Evolutionary conservation across 1,140 invertebrate species (phyloP), one percentile per base, ranked within the genome.

Genomic region (Papilio glaucus): DNA sequence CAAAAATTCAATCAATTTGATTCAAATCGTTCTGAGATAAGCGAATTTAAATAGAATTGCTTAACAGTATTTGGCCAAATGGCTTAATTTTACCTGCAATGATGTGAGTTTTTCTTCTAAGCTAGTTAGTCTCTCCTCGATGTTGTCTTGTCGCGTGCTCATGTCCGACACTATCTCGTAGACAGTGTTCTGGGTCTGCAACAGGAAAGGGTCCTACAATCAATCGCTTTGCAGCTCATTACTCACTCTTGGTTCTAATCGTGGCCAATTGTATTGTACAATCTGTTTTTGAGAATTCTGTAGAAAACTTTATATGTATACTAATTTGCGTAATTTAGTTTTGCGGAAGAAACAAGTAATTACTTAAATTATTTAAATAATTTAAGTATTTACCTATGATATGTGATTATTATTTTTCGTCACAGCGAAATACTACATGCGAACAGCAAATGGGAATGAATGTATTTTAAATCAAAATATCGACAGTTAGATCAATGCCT

Each of bases 111-210:
- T 98, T 84, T 98, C 98, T 94, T 98, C 98, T 84, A 99, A 94
- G 80, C 95, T 95, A 70, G 96, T 95, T 79, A 98, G 93, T 79
- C 97, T 95, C 88, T 98, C 97, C 90, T 99, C 98, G 77, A 99
- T 94, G 12, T 96, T 95, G 86, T 98, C 97, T 89, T 99, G 98
- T 71, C 98, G 96, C 49, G 96, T 96, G 88, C 97, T 98, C 96
- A 99, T 98, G 83, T 99, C 98, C 18, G 97, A 98, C 57, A 99
- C 98, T 81, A 99, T 97, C 93, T 99, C 98, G 91, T 99, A 99
- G 63, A 99, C 98, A 13, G 97, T 98, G 86, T 98, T 98, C 94
- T 99, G 98, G 65, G 98, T 99, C 98, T 99, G 94, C 67, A 95
- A 96, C 79, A 94, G 78, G 87, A 94, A 93, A 84, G 93, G 93